Conservation (phyloP, 2,113 vertebrate species). For the Bettongia penicillata region DNA sequence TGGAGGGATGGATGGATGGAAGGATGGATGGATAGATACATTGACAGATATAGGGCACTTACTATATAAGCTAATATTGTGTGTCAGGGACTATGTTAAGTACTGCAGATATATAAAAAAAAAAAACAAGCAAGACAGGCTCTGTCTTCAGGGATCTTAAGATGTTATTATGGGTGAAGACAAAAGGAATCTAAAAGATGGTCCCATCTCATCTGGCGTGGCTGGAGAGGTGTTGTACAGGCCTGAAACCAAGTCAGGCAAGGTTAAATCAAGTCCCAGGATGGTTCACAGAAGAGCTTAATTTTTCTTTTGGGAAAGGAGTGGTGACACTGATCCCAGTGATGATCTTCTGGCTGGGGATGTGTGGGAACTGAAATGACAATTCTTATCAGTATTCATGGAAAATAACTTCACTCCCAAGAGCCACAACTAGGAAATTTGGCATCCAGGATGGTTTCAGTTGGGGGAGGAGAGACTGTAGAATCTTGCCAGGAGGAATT, state of each 20-base stretch:
- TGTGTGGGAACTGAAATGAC: background rate
- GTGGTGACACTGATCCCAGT: background rate
- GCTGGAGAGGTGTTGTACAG: background rate
- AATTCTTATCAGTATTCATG: background rate
- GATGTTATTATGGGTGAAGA: background rate
- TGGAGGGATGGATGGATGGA: no score
- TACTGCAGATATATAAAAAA: background rate
- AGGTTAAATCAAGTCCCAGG: background rate
- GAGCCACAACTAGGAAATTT: background rate
- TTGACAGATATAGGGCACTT: background rate
- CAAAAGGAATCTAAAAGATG: background rate
- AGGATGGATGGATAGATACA: background rate
- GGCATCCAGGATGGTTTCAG: background rate
- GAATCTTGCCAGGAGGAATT: background rate
- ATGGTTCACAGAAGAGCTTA: background rate
- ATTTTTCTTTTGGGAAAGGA: background rate
- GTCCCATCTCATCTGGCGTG: rapidly evolving
- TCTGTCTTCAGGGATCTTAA: background rate
- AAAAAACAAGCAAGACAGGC: background rate
- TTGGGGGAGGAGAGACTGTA: background rate
- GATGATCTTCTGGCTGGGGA: background rate
- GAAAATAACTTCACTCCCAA: background rate
- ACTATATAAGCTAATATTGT: background rate
- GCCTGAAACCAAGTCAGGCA: background rate
- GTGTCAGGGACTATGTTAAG: background rate